Evolutionary conservation across 2,113 vertebrate species (phyloP).

Genomic region (Pycnonotus jocosus): DNA sequence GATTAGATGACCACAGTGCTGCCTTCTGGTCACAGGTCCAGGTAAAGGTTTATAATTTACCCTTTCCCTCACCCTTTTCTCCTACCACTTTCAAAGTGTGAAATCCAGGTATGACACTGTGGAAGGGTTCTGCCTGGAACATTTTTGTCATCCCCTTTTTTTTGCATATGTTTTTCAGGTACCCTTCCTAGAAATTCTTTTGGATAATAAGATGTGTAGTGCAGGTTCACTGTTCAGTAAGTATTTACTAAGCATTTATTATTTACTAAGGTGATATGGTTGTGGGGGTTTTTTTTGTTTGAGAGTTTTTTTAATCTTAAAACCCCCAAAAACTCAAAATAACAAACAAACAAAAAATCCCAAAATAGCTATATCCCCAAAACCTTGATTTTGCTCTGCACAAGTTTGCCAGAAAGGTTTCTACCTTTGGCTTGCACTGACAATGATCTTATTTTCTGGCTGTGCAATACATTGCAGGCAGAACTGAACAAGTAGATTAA

Average conservation of each 20-base stretch:
- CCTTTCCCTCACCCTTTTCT: neutral
- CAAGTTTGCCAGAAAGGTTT: neutral
- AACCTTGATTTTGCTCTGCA: neutral
- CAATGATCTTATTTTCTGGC: neutral
- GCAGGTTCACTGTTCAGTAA: neutral
- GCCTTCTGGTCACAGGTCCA: neutral
- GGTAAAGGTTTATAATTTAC: neutral
- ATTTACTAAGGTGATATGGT: no score
- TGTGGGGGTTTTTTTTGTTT: neutral
- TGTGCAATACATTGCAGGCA: neutral
- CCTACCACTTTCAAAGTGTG: neutral
- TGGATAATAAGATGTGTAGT: fast-evolving
- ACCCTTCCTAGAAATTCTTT: neutral
- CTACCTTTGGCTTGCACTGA: neutral
- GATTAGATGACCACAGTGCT: neutral
- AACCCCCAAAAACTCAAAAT: neutral
- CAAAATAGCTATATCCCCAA: neutral
- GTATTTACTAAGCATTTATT: no score
- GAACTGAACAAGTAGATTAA: neutral
- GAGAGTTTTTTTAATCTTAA: fast-evolving
- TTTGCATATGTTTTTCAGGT: neutral
- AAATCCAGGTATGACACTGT: neutral
- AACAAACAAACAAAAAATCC: neutral
- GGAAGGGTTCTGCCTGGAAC: neutral
- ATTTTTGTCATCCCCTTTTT: neutral